Conservation (phyloP, 2,888 invertebrate genomes). For the Aromia moschata region DNA sequence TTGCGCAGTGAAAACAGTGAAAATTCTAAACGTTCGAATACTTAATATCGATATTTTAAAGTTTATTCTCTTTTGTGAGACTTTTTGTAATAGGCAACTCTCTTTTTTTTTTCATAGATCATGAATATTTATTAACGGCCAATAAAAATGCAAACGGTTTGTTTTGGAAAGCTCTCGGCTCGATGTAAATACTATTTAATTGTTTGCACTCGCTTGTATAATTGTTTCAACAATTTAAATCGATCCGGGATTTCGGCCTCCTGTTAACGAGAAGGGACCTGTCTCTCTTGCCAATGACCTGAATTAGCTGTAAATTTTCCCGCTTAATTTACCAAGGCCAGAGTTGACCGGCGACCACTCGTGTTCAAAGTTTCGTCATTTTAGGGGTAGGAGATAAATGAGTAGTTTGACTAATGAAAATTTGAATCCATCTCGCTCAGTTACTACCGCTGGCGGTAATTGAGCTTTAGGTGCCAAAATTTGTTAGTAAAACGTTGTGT, state of each 20-base stretch:
- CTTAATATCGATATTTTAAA: background rate
- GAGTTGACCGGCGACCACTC: conserved; percentile 11
- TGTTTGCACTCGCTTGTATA: background rate
- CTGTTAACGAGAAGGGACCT: conserved; percentile 7
- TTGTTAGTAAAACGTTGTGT: no score
- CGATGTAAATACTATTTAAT: background rate
- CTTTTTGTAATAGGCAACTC: background rate
- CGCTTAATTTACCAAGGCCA: conserved; percentile 18
- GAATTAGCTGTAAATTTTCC: conserved; percentile 22
- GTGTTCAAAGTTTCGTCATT: conserved; percentile 16
- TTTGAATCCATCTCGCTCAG: background rate
- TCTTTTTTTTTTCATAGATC: background rate
- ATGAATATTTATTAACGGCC: background rate
- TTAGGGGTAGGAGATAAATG: conserved; percentile 14
- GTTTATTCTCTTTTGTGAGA: background rate
- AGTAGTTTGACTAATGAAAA: background rate
- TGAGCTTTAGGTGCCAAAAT: background rate
- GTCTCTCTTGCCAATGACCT: conserved; percentile 13
- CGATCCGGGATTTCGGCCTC: background rate
- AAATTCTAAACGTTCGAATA: background rate
- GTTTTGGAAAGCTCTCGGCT: background rate
- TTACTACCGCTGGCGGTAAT: background rate
- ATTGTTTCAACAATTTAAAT: conserved; percentile 1
- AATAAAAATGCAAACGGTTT: background rate
- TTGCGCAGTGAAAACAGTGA: background rate